Conservation (phyloP, 2,113 vertebrate genomes). For the Polypterus senegalus region DNA sequence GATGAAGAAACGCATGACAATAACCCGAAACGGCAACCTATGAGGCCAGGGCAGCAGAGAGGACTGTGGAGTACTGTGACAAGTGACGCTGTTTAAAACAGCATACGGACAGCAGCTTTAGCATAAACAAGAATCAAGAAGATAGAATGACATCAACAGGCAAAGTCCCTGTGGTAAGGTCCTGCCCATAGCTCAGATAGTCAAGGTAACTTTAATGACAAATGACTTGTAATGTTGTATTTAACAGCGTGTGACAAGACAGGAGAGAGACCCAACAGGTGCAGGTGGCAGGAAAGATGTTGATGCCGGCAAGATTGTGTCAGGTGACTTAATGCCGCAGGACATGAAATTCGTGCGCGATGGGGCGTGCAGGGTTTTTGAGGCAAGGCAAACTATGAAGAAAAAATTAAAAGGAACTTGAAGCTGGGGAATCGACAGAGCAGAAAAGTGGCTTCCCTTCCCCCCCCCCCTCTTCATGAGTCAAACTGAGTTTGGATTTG, state of each 20-base stretch:
- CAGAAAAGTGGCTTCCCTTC: neutral
- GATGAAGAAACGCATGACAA: too few species aligned
- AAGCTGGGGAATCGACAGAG: neutral
- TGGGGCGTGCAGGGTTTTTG: slow-evolving; percentile 3
- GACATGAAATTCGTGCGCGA: neutral
- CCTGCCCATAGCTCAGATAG: neutral
- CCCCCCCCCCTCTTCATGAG: neutral
- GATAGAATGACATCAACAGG: neutral
- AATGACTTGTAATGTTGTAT: slow-evolving; percentile 4
- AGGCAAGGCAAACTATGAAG: neutral
- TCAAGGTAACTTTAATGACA: slow-evolving; percentile 1
- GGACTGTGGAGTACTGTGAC: too few species aligned
- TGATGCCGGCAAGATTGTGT: slow-evolving; percentile 2
- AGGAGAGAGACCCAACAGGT: slow-evolving; percentile 1
- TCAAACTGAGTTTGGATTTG: neutral
- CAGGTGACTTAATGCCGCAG: slow-evolving; percentile 6
- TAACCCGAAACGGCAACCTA: too few species aligned
- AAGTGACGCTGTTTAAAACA: neutral
- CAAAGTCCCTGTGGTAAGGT: neutral
- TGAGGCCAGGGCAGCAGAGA: too few species aligned
- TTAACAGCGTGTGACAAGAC: neutral
- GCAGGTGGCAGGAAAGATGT: neutral
- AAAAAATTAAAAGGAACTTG: neutral
- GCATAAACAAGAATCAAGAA: neutral
- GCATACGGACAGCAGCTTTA: neutral